A percentile compares a stretch with the other conserved stretches of the same genome.
Conservation (phyloP, 2,888 invertebrate genomes). For the Ennomos fuscantarius region DNA sequence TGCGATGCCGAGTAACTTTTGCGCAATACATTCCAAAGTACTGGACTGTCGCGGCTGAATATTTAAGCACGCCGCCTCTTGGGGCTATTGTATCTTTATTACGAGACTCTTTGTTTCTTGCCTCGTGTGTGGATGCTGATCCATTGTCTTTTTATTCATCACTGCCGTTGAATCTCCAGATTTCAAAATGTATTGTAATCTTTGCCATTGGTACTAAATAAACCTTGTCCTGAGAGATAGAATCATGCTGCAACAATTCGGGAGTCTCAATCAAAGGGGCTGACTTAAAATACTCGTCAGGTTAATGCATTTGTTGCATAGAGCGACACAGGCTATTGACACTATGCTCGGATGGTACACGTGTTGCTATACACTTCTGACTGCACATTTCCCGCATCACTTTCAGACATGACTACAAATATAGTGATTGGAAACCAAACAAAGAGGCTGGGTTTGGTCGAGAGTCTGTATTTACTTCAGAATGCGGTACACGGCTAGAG, state of each 20-base stretch:
- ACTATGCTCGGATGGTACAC: conserved; percentile 8
- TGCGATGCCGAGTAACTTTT: conserved; percentile 41
- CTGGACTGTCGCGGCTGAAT: conserved; percentile 40
- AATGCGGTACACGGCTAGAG: too few species aligned
- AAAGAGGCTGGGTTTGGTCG: conserved; percentile 1
- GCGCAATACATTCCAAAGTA: conserved; percentile 44
- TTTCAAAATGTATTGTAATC: conserved; percentile 3
- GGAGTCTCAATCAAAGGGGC: conserved; percentile 2
- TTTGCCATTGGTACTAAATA: conserved; percentile 12
- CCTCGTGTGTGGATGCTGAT: conserved; percentile 32
- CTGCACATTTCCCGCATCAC: conserved; percentile 24
- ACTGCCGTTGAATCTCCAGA: conserved; percentile 12
- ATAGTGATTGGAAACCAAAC: conserved; percentile 8
- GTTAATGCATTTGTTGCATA: neutral
- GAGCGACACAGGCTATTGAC: conserved; percentile 7
- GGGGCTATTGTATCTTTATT: conserved; percentile 45
- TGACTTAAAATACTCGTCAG: neutral
- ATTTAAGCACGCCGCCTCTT: conserved; percentile 38
- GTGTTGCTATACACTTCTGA: conserved; percentile 33
- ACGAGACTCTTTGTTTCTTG: conserved; percentile 37
- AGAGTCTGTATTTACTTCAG: too few species aligned
- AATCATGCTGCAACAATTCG: neutral
- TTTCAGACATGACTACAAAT: conserved; percentile 3
- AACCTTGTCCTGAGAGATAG: neutral
- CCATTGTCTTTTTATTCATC: conserved; percentile 32